Evolutionary conservation across 2,797 vertebrate species (phyloP).

Genomic region (Syngnathus rostellatus): DNA sequence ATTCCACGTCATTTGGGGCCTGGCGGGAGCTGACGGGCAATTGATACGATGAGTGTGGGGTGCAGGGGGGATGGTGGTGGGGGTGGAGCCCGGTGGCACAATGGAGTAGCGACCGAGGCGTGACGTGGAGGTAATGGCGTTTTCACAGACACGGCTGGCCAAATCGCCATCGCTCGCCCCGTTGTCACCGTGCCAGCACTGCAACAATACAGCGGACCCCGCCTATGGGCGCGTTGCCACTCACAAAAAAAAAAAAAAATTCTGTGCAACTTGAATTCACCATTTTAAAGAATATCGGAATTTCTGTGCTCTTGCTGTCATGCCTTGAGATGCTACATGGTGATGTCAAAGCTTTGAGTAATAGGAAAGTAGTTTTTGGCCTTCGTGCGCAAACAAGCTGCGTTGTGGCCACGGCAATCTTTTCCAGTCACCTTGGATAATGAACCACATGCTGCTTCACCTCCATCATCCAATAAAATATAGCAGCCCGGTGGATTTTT

Average conservation of each 20-base stretch:
- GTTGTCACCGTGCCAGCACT: slow-evolving; percentile 6
- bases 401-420: too few species aligned
- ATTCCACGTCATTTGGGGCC: not conserved
- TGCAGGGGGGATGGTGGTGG: not conserved
- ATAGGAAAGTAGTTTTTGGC: too few species aligned
- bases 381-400: too few species aligned
- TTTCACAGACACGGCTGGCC: slow-evolving; percentile 65
- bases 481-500: not conserved
- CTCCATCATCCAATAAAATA: too few species aligned
- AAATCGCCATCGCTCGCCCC: slow-evolving; percentile 57
- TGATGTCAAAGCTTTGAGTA: too few species aligned
- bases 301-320: not conserved
- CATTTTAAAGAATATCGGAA: not conserved
- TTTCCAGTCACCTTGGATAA: too few species aligned
- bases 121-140: slow-evolving; percentile 69
- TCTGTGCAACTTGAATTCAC: not conserved
- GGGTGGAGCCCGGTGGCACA: slow-evolving; percentile 41
- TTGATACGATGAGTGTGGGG: slow-evolving; percentile 58
- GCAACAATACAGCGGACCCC: not conserved
- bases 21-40: slow-evolving; percentile 59
- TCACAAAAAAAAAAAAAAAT: too few species aligned
- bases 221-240: not conserved
- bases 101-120: slow-evolving; percentile 69
- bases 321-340: too few species aligned
- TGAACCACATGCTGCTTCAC: slow-evolving; percentile 50